phyloP scores from a whole-genome alignment of 2,797 vertebrate species.

The Premnoplex brunnescens region DNA sequence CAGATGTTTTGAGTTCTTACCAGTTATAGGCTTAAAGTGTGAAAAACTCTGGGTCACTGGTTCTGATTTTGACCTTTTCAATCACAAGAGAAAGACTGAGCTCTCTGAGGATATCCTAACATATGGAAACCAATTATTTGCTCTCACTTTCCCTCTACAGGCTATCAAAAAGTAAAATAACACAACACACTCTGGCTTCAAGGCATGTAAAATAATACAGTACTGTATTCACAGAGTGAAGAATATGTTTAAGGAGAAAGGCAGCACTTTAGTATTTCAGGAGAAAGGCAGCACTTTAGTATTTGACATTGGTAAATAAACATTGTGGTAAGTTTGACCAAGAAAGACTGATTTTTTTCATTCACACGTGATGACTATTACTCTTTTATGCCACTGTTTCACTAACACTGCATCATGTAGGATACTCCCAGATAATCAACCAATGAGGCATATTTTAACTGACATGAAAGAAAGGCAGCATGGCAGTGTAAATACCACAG shows the following conservation, averaged over 20 bases:
- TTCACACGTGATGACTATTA: neutral
- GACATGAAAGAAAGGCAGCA: neutral
- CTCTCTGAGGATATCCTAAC: neutral
- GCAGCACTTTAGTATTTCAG: neutral
- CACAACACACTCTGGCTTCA: neutral
- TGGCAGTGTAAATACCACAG: neutral
- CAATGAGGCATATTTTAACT: neutral
- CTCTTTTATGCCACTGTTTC: slow-evolving; percentile 4
- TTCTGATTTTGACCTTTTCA: neutral
- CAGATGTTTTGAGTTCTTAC: neutral
- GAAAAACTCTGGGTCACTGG: neutral
- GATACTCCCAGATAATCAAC: neutral
- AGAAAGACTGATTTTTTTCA: neutral
- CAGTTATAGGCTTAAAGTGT: neutral
- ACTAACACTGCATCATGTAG: neutral
- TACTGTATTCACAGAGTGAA: neutral
- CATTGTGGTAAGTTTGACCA: neutral
- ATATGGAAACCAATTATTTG: neutral
- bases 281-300: neutral
- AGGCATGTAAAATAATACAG: neutral
- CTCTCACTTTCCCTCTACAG: neutral
- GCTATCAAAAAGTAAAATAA: neutral
- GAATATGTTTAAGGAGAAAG: neutral
- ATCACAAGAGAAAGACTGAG: neutral
- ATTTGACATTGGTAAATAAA: neutral